Percentiles rank a stretch among this genome's conserved stretches.
phyloP scores from a whole-genome alignment of 2,113 vertebrate species.

The Marmota monax region DNA sequence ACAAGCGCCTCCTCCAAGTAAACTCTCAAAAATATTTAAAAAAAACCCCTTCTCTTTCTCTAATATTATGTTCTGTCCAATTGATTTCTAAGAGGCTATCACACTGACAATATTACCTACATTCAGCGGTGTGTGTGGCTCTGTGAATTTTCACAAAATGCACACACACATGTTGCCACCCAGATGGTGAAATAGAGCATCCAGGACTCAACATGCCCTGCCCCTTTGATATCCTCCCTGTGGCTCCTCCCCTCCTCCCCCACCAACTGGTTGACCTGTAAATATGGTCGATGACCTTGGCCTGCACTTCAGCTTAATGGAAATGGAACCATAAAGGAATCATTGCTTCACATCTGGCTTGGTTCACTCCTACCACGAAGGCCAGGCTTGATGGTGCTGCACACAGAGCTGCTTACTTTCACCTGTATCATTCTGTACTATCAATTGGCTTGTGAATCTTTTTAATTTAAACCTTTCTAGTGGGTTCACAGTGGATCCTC shows the following conservation, averaged over 20 bases:
- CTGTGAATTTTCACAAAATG: neutral
- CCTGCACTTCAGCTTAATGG: neutral
- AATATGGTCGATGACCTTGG: neutral
- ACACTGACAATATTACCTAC: neutral
- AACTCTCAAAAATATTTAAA: neutral
- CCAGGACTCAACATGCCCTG: neutral
- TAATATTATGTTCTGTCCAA: neutral
- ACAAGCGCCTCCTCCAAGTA: neutral
- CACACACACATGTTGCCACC: too few relatives aligned
- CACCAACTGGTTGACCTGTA: accelerated
- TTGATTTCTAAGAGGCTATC: neutral
- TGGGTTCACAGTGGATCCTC: neutral
- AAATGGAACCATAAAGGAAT: neutral
- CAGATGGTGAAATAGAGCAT: neutral
- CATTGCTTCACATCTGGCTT: neutral
- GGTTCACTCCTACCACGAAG: neutral
- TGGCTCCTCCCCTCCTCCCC: neutral
- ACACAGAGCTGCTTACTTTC: neutral
- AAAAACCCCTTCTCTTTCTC: neutral
- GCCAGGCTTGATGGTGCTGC: neutral
- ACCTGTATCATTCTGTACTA: accelerated
- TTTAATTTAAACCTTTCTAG: neutral
- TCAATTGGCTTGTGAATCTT: neutral
- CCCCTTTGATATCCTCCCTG: neutral
- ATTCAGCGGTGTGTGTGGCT: neutral